Percentiles rank a stretch among this genome's conserved stretches.
These are phyloP conservation scores for Biston betularia DNA, from an alignment of 2,888 invertebrate genomes.

Conservation along the genomic window DNA sequence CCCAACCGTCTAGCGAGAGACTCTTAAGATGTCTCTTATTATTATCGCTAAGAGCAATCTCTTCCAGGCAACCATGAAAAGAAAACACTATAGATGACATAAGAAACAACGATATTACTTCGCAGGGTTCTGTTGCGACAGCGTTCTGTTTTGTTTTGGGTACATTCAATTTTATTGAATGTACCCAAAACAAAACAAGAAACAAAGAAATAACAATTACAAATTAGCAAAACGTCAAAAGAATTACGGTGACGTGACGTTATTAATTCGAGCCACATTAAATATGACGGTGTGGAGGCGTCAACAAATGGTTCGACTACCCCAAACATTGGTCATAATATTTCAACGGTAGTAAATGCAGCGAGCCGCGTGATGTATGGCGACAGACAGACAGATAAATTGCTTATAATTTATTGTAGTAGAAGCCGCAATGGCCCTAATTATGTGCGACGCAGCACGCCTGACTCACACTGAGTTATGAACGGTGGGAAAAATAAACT, in stretches of 20 bases:
- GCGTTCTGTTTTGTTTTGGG: neutral
- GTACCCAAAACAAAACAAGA: neutral
- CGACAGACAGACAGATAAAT: slow-evolving; percentile 84
- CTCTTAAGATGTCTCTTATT: too few species aligned
- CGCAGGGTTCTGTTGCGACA: neutral
- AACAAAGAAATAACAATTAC: slow-evolving; percentile 2
- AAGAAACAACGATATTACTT: too few species aligned
- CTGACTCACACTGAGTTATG: slow-evolving; percentile 62
- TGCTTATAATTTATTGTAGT: slow-evolving; percentile 83
- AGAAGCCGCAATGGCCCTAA: slow-evolving; percentile 74
- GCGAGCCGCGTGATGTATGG: slow-evolving; percentile 75
- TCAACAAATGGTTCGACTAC: slow-evolving; percentile 63
- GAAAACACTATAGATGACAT: too few species aligned
- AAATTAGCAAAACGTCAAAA: slow-evolving; percentile 23
- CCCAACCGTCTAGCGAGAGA: too few species aligned
- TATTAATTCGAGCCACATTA: slow-evolving; percentile 29
- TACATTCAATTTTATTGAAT: neutral
- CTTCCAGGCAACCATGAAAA: too few species aligned
- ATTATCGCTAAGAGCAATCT: too few species aligned
- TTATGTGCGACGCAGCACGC: slow-evolving; percentile 67
- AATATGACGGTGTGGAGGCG: slow-evolving; percentile 48
- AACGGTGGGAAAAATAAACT: slow-evolving; percentile 55
- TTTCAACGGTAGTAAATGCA: slow-evolving; percentile 77
- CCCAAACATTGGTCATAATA: slow-evolving; percentile 72
- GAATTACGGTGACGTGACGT: slow-evolving; percentile 32